These are phyloP conservation scores for Rhagoletis pomonella DNA, from an alignment of 1,140 invertebrate species.

Conservation along the genomic window DNA sequence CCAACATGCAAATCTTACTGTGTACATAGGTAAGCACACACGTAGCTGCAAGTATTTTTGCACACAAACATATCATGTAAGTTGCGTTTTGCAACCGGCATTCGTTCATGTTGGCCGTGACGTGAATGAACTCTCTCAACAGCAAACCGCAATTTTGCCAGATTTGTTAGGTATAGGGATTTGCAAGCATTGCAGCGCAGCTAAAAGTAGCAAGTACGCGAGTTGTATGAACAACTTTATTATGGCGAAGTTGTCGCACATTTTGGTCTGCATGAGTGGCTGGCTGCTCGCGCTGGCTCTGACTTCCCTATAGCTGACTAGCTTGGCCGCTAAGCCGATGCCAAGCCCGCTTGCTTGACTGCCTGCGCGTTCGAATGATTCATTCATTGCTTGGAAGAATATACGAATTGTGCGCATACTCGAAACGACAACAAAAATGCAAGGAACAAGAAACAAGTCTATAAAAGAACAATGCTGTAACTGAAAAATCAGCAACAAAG, in stretches of 20 bases:
- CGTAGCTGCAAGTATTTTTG: not conserved
- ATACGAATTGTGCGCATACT: slow-evolving; percentile 2
- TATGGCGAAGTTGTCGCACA: slow-evolving; percentile 42
- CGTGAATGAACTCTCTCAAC: slow-evolving; percentile 48
- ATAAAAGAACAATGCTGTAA: not conserved
- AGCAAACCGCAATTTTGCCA: slow-evolving; percentile 5
- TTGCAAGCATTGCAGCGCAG: not conserved
- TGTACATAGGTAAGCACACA: not conserved
- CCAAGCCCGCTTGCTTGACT: slow-evolving; percentile 25
- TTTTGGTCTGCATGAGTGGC: slow-evolving; percentile 1
- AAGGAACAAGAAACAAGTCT: not conserved
- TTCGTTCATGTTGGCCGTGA: slow-evolving; percentile 25
- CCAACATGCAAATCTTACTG: not conserved
- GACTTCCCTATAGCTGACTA: not conserved
- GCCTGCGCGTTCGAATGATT: slow-evolving; percentile 34
- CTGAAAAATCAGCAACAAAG: not conserved
- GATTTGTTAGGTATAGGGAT: slow-evolving; percentile 1
- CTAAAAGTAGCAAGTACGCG: not conserved
- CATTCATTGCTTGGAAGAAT: not conserved
- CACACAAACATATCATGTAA: not conserved
- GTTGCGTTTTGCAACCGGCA: slow-evolving; percentile 29
- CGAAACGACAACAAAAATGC: not conserved
- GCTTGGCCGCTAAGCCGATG: not conserved
- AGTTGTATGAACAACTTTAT: slow-evolving; percentile 45
- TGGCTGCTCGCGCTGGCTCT: not conserved